Evolutionary conservation across 2,113 vertebrate species (phyloP).

Genomic region (Quiscalus mexicanus): DNA sequence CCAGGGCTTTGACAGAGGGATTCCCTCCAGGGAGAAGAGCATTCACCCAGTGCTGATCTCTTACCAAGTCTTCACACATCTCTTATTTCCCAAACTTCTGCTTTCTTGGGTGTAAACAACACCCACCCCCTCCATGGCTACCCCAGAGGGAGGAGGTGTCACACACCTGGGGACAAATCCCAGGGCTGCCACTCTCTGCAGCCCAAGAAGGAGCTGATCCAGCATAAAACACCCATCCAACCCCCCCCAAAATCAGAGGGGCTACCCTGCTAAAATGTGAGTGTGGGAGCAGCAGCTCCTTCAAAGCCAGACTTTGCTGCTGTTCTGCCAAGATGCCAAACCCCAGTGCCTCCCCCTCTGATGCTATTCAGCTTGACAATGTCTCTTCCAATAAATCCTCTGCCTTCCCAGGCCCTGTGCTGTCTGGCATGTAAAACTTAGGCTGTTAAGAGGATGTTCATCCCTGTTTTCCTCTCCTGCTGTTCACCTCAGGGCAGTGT

Average conservation of each 20-base stretch:
- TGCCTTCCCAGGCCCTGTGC: not conserved
- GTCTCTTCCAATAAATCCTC: not conserved
- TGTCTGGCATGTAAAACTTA: not conserved
- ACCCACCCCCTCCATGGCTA: fast-evolving
- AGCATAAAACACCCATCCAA: not conserved
- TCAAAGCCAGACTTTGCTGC: not conserved
- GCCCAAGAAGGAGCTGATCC: not conserved
- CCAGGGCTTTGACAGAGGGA: not conserved
- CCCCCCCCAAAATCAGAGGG: not conserved
- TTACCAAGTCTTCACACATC: not conserved
- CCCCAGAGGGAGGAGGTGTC: fast-evolving
- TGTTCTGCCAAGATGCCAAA: fast-evolving
- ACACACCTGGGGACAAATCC: not conserved
- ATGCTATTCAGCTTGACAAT: not conserved
- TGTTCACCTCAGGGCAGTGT: fast-evolving
- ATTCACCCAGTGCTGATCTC: not conserved
- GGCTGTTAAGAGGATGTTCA: not conserved
- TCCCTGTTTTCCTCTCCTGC: not conserved
- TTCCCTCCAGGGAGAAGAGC: not conserved
- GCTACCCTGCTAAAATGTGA: fast-evolving
- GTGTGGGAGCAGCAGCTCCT: not conserved
- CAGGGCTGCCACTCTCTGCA: not conserved
- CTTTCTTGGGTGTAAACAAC: not conserved
- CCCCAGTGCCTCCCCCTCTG: not conserved
- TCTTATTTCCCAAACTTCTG: not conserved